Base-by-base conservation (phyloP, 2,888 invertebrate species). In the Danaus chrysippus region DNA sequence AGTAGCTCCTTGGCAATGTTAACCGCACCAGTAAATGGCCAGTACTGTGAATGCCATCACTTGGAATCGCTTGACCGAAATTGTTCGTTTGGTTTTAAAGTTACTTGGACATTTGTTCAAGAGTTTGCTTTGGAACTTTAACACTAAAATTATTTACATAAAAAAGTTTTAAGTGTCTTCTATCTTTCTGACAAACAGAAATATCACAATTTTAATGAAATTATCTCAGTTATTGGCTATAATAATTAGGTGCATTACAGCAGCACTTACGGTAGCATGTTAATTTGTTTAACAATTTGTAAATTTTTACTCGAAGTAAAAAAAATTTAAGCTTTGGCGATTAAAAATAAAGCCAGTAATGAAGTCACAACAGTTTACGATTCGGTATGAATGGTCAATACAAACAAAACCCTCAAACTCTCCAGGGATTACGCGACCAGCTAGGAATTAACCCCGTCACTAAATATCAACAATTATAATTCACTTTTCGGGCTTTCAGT, bases 381-480 rank as follows among this genome's bases (percentile, higher is more conserved):
- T 44, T 15, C 15, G 44, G 44, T 44, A 23, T 13, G 43, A 59
- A 42, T 44, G 44, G 44, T 42, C 34, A 54, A 54, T 13, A 10
- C 53, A 42, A 59, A 59, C 43, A 44, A 54, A 42, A 54, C 59
- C 11, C 15, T 54, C 43, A n/a, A 34, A 54, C 54, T 44, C 59
- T 15, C 9, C 44, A 13, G 54, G 58, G 58, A 59, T 59, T 53
- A 54, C 42, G 15, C 44, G 44, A 15, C 10, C 17, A 49, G 17
- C n/a, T 11, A 49, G 49, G 62, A 19, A 54, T 64, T 44, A 60
- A 64, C 59, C 58, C 56, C 61, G 61, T 66, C 59, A 61, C 44
- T 54, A 54, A 56, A 63, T 66, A 64, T 63, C 61, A 61, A 59
- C 62, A 62, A 59, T 67, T 67, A 61, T 58, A 59, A 59, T 56